A percentile compares a stretch with the other conserved stretches of the same genome.
Conservation (phyloP, 2,113 vertebrate species). For the Catharus minimus region DNA sequence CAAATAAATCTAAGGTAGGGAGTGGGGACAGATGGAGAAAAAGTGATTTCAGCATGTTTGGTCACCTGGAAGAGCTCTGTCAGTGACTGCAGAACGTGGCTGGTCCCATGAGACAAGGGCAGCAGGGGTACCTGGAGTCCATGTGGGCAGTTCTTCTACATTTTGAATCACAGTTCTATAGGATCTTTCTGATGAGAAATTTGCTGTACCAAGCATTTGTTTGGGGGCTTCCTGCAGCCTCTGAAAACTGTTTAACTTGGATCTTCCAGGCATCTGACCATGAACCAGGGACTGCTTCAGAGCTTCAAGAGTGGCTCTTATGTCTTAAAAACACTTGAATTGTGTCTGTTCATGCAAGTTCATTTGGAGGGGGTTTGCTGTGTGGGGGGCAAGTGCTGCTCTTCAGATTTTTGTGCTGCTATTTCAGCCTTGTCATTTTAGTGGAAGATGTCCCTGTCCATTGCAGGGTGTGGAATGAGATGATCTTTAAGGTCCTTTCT, state of each 20-base stretch:
- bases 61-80: neutral
- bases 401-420: neutral
- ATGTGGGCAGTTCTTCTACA: neutral
- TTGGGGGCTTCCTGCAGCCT: neutral
- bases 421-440: neutral
- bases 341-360: fast-evolving
- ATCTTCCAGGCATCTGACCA: neutral
- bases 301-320: neutral
- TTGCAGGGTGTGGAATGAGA: fast-evolving
- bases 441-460: neutral
- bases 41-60: neutral
- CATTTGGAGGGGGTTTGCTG: neutral
- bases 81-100: neutral
- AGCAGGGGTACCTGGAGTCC: neutral
- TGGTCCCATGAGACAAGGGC: neutral
- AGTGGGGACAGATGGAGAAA: neutral
- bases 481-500: neutral
- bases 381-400: neutral
- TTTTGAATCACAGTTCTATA: neutral
- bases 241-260: neutral
- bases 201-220: neutral
- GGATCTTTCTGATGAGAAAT: neutral
- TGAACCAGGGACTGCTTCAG: neutral
- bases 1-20: neutral
- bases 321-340: neutral